phyloP scores from a whole-genome alignment of 2,797 vertebrate genomes.

The Myiothlypis coronata region DNA sequence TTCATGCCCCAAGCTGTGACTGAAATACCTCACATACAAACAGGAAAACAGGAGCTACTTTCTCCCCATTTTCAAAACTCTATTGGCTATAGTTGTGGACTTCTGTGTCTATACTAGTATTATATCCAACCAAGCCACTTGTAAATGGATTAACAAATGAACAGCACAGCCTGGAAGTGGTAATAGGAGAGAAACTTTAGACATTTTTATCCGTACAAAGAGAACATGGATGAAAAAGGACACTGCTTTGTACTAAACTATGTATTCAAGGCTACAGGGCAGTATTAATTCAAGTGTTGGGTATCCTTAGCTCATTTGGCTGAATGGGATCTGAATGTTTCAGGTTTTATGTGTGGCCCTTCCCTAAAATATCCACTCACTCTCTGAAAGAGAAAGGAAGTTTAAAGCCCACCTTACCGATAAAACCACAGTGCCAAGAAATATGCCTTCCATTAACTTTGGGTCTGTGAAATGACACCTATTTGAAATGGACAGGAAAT shows the following conservation, averaged over 20 bases:
- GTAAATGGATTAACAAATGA: background rate
- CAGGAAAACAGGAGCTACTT: background rate
- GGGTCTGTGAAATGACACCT: slow-evolving; percentile 44
- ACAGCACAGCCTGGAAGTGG: background rate
- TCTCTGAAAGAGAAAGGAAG: background rate
- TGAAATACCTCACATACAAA: background rate
- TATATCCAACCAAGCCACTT: background rate
- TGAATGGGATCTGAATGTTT: background rate
- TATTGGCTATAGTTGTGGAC: background rate
- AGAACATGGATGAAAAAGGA: background rate
- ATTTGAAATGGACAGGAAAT: slow-evolving; percentile 68
- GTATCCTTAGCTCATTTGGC: background rate
- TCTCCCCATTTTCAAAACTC: background rate
- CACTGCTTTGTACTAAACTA: background rate
- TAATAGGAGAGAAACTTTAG: background rate
- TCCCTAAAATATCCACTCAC: background rate
- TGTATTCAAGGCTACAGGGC: background rate
- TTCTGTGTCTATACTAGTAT: background rate
- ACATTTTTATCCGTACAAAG: background rate
- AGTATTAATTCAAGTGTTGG: background rate
- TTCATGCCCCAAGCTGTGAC: background rate
- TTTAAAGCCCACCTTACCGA: background rate
- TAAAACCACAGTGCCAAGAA: slow-evolving; percentile 15
- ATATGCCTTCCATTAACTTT: slow-evolving; percentile 35
- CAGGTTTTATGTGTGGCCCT: background rate